Conservation (phyloP, 2,888 invertebrate genomes). For the Ennomos erosarius region DNA sequence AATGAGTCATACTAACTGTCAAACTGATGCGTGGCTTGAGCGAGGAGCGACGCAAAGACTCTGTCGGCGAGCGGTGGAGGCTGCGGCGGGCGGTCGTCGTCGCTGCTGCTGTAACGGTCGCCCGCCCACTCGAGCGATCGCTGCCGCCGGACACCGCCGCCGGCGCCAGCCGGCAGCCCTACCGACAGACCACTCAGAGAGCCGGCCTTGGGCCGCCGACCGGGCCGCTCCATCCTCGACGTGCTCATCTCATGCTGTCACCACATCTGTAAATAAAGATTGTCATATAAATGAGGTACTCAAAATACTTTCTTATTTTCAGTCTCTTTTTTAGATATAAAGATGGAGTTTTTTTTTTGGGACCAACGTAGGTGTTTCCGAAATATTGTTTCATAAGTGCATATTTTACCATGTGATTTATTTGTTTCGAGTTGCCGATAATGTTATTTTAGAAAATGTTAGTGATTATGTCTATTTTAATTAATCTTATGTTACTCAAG, state of each 20-base stretch:
- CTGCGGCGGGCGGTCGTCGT: constrained; percentile 80
- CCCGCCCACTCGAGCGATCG: constrained; percentile 86
- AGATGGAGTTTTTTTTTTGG: too few relatives aligned
- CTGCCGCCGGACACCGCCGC: constrained; percentile 76
- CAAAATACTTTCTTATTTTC: too few relatives aligned
- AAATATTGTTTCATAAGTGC: too few relatives aligned
- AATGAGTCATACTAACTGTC: constrained; percentile 64
- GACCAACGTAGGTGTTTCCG: too few relatives aligned
- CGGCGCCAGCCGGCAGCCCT: constrained; percentile 62
- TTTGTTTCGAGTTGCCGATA: too few relatives aligned
- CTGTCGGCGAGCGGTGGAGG: constrained; percentile 80
- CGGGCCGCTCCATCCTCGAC: constrained; percentile 75
- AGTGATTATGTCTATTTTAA: too few relatives aligned
- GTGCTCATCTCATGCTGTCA: constrained; percentile 70
- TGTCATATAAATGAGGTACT: not conserved
- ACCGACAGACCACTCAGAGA: constrained; percentile 75
- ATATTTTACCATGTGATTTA: too few relatives aligned
- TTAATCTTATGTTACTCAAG: too few relatives aligned
- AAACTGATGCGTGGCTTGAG: constrained; percentile 83
- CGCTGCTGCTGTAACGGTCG: constrained; percentile 84
- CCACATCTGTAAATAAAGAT: constrained; percentile 55
- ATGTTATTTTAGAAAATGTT: too few relatives aligned
- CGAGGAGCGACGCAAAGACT: constrained; percentile 82
- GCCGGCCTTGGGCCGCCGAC: constrained; percentile 76
- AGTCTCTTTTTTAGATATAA: too few relatives aligned